Conservation (phyloP, 2,888 invertebrate genomes). For the Perithous albicinctus region DNA sequence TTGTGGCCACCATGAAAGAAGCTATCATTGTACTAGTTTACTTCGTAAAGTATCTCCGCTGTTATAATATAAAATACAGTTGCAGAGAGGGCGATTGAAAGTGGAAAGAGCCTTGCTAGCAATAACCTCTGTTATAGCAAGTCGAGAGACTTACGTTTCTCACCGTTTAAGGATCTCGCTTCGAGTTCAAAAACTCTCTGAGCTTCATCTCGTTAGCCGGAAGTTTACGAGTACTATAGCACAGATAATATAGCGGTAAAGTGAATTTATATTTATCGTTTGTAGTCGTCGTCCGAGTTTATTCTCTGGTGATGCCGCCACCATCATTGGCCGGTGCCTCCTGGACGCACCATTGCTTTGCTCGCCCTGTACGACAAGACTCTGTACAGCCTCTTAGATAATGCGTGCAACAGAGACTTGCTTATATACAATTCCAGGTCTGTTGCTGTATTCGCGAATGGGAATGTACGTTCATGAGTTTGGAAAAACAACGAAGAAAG, state of each 20-base stretch:
- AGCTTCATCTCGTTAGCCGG: slow-evolving; percentile 73
- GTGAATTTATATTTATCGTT: slow-evolving; percentile 66
- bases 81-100: slow-evolving; percentile 11
- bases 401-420: slow-evolving; percentile 39
- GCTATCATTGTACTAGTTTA: slow-evolving; percentile 17
- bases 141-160: slow-evolving; percentile 59
- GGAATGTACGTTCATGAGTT: background rate
- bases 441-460: slow-evolving; percentile 1
- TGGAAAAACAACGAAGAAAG: slow-evolving; percentile 18
- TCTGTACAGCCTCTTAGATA: slow-evolving; percentile 43
- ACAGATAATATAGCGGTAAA: slow-evolving; percentile 72
- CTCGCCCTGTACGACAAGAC: slow-evolving; percentile 41
- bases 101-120: background rate
- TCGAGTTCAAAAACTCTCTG: slow-evolving; percentile 40
- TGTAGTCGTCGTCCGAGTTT: slow-evolving; percentile 31
- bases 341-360: slow-evolving; percentile 18
- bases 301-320: slow-evolving; percentile 44
- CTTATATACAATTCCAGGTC: background rate
- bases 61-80: slow-evolving; percentile 9
- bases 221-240: slow-evolving; percentile 73
- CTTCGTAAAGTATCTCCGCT: slow-evolving; percentile 29
- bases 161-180: slow-evolving; percentile 68
- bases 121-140: background rate
- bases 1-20: slow-evolving; percentile 6
- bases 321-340: slow-evolving; percentile 12